These are phyloP conservation scores for Lycia hirtaria DNA, from an alignment of 2,888 invertebrate genomes.

Conservation along the genomic window DNA sequence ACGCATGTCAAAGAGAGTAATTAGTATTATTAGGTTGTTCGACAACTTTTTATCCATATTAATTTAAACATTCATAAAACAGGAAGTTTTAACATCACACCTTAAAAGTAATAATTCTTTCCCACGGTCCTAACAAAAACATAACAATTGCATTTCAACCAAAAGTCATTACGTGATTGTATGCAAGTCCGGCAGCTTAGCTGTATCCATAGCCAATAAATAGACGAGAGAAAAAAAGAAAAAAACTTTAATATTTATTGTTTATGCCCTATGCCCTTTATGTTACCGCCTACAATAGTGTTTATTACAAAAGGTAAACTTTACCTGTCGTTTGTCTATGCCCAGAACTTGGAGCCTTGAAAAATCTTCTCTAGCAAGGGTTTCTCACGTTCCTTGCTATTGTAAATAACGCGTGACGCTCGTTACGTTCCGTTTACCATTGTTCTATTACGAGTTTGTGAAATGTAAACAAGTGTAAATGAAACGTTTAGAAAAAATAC, in stretches of 20 bases:
- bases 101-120: conserved; percentile 56
- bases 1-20: not conserved
- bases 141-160: conserved; percentile 75
- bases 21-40: not conserved
- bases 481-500: conserved; percentile 56
- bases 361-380: conserved; percentile 46
- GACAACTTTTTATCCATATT: not conserved
- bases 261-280: conserved; percentile 80
- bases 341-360: conserved; percentile 55
- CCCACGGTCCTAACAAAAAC: conserved; percentile 69
- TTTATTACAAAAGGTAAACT: conserved; percentile 55
- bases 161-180: conserved; percentile 80
- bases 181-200: conserved; percentile 75
- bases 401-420: conserved; percentile 71
- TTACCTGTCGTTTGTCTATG: conserved; percentile 67
- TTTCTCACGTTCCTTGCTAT: conserved; percentile 80
- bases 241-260: conserved; percentile 55
- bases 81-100: conserved; percentile 53
- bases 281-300: conserved; percentile 67
- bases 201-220: conserved; percentile 48
- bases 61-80: conserved; percentile 36
- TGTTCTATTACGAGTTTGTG: conserved; percentile 76
- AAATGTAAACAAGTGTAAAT: conserved; percentile 74
- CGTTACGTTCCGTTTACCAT: conserved; percentile 77
- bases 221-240: conserved; percentile 13